A percentile compares a stretch with the other conserved stretches of the same genome.
phyloP scores from a whole-genome alignment of 2,797 vertebrate species.

The Lycodopsis pacificus region DNA sequence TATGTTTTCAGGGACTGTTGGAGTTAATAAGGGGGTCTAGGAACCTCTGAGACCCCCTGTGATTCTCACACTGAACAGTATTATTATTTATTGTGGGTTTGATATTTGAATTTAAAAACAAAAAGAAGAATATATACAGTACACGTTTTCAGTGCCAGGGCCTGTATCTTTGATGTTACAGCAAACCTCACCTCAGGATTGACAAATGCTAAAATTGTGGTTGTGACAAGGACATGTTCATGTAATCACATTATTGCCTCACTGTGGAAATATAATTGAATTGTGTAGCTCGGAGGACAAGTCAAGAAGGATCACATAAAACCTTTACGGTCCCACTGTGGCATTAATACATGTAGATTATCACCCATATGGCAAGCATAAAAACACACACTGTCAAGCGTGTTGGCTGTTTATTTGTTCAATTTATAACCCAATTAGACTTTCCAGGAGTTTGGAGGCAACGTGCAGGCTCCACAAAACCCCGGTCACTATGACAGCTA shows the following conservation, averaged over 20 bases:
- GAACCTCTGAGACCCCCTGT: neutral
- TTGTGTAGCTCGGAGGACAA: conserved; percentile 10
- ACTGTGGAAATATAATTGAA: conserved; percentile 34
- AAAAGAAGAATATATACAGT: neutral
- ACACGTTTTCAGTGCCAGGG: neutral
- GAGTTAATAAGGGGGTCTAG: neutral
- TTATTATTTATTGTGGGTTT: neutral
- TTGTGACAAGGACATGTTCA: neutral
- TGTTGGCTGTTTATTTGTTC: conserved; percentile 35
- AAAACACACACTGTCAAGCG: conserved; percentile 15
- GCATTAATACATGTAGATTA: conserved; percentile 38
- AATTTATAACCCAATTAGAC: conserved; percentile 45
- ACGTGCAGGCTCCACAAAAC: neutral
- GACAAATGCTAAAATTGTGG: neutral
- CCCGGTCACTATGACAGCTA: neutral
- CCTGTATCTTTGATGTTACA: neutral
- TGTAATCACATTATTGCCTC: conserved; percentile 2
- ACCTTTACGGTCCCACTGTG: conserved; percentile 23
- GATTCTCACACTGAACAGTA: neutral
- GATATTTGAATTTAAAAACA: neutral
- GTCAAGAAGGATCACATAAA: conserved; percentile 28
- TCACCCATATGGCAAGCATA: conserved; percentile 27
- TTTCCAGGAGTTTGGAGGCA: neutral
- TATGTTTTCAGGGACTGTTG: neutral
- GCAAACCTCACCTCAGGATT: neutral